phyloP scores from a whole-genome alignment of 2,888 invertebrate genomes.

The Pogonocherus hispidulus region DNA sequence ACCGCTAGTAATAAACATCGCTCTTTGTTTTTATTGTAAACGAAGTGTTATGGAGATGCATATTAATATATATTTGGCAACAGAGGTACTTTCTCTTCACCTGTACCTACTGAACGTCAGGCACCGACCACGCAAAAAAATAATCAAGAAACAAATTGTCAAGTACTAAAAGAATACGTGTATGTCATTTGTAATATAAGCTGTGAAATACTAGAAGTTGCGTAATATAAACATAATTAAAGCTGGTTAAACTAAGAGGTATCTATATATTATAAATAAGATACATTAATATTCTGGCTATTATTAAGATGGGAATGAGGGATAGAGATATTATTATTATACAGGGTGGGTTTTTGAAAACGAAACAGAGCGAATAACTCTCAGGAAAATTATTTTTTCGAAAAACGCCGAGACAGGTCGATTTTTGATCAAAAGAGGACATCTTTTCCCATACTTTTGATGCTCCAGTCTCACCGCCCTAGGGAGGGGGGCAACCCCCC shows the following conservation, averaged over 20 bases:
- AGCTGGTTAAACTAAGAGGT: not conserved
- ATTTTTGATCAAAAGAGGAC: too few relatives aligned
- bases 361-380: too few relatives aligned
- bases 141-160: not conserved
- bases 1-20: slow-evolving; percentile 2
- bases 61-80: slow-evolving; percentile 2
- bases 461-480: too few relatives aligned
- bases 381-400: too few relatives aligned
- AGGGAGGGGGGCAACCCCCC: too few relatives aligned
- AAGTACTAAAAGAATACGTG: not conserved
- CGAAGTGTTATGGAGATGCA: slow-evolving; percentile 6
- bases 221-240: not conserved
- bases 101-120: not conserved
- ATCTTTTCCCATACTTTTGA: too few relatives aligned
- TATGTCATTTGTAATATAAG: not conserved
- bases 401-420: too few relatives aligned
- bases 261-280: too few relatives aligned
- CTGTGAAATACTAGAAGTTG: not conserved
- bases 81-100: slow-evolving; percentile 8
- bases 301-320: too few relatives aligned
- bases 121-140: not conserved
- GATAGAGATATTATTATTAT: too few relatives aligned
- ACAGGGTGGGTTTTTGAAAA: too few relatives aligned
- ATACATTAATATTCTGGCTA: too few relatives aligned
- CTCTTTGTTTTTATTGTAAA: not conserved